Evolutionary conservation across 2,113 vertebrate genomes (phyloP).

Genomic region (Mugil cephalus): DNA sequence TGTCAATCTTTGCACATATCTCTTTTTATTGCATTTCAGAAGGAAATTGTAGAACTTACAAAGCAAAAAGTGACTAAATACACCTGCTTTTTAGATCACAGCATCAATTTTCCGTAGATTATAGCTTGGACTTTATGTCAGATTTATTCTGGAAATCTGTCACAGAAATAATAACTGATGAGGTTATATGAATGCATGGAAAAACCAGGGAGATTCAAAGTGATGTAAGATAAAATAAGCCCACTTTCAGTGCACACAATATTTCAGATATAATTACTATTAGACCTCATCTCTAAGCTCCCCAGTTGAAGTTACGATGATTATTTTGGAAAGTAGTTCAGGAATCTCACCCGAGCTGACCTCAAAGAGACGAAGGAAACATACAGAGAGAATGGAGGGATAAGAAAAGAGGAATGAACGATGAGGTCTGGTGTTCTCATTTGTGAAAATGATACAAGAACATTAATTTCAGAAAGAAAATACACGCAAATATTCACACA

Average conservation of each 20-base stretch:
- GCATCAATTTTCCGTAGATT: neutral
- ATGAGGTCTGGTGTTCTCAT: slow-evolving; percentile 54
- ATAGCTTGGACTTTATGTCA: neutral
- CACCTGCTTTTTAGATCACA: neutral
- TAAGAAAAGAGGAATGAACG: slow-evolving; percentile 25
- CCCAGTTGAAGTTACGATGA: slow-evolving; percentile 36
- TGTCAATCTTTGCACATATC: neutral
- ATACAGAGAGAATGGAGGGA: slow-evolving; percentile 5
- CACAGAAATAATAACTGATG: neutral
- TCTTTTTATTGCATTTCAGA: neutral
- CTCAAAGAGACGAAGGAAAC: slow-evolving; percentile 32
- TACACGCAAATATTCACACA: neutral
- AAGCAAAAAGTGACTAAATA: slow-evolving; percentile 1
- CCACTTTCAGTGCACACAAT: slow-evolving; percentile 4
- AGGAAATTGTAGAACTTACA: neutral
- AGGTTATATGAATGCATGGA: neutral
- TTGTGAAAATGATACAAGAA: slow-evolving; percentile 38
- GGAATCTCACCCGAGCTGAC: slow-evolving; percentile 46
- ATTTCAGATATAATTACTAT: slow-evolving; percentile 21
- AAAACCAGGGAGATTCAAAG: neutral
- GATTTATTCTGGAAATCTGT: neutral
- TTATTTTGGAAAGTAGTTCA: slow-evolving; percentile 46
- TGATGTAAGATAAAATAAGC: slow-evolving; percentile 23
- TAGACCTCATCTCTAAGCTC: slow-evolving; percentile 1
- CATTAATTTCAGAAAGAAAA: slow-evolving; percentile 26